Percentiles rank a stretch among this genome's conserved stretches.
Conservation (phyloP, 2,797 vertebrate genomes). For the Pachyuromys duprasi region DNA sequence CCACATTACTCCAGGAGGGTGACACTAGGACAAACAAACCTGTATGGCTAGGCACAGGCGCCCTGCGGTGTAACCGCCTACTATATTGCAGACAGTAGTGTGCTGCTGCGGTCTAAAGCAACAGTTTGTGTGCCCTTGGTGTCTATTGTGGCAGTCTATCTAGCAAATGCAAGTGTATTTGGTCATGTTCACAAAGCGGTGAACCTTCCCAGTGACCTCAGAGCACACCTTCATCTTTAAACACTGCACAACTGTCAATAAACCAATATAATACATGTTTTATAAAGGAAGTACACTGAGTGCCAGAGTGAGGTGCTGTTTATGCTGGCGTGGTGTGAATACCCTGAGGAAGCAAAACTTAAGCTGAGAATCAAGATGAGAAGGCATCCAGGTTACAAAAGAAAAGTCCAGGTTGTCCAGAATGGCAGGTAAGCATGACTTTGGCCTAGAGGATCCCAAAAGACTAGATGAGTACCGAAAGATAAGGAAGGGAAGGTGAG, state of each 20-base stretch:
- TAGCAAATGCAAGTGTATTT: neutral
- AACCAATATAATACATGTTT: neutral
- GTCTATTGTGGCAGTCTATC: neutral
- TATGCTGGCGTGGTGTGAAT: neutral
- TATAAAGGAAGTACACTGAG: neutral
- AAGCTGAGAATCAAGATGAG: conserved; percentile 10
- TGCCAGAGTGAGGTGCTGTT: neutral
- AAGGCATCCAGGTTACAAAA: neutral
- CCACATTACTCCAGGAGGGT: neutral
- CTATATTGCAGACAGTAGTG: neutral
- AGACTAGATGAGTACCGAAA: neutral
- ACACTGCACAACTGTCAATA: neutral
- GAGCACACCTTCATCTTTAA: neutral
- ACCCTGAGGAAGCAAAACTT: neutral
- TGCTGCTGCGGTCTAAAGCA: too few species aligned
- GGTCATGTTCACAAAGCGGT: neutral
- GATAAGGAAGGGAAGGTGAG: neutral
- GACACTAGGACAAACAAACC: neutral
- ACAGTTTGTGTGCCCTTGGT: neutral
- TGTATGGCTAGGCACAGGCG: neutral
- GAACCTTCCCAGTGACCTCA: neutral
- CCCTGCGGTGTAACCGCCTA: neutral
- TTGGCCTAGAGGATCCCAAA: neutral
- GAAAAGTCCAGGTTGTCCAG: neutral
- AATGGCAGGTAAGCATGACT: neutral